These are phyloP conservation scores for Phymanthus crucifer DNA, from an alignment of 92 coral and sea anemone species.

Conservation along the genomic window DNA sequence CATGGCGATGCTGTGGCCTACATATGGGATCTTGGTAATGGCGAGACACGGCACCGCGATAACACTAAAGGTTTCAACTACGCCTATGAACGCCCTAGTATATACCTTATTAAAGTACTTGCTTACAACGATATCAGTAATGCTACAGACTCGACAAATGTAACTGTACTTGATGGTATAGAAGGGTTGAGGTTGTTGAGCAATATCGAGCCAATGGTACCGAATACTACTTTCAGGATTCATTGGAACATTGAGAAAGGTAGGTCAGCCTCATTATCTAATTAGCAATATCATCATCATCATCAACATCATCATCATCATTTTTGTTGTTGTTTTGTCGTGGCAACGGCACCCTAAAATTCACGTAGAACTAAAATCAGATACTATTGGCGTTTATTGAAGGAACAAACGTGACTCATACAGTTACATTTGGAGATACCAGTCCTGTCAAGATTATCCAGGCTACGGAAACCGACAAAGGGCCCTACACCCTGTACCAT, in stretches of 20 bases:
- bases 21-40: slow-evolving; percentile 68
- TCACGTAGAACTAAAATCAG: no score
- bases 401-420: slow-evolving; percentile 72
- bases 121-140: slow-evolving; percentile 61
- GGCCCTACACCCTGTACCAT: slow-evolving; percentile 28
- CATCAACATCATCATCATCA: no score
- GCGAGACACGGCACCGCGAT: slow-evolving; percentile 25
- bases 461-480: slow-evolving; percentile 25
- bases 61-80: slow-evolving; percentile 12
- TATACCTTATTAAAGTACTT: slow-evolving; percentile 49
- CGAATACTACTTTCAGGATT: slow-evolving; percentile 35
- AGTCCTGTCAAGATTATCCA: background rate
- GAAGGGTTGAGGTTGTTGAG: slow-evolving; percentile 27
- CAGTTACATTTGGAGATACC: slow-evolving; percentile 46
- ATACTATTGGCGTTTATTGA: background rate
- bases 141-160: slow-evolving; percentile 22
- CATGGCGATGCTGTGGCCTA: slow-evolving; percentile 54
- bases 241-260: slow-evolving; percentile 57
- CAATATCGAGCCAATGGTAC: slow-evolving; percentile 39
- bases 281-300: background rate
- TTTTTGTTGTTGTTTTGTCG: no score
- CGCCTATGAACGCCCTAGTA: slow-evolving; percentile 53
- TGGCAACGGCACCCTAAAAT: no score
- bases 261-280: background rate
- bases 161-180: slow-evolving; percentile 58